Percentiles rank a stretch among this genome's conserved stretches.
These are phyloP conservation scores for Pelecanoides urinatrix DNA, from an alignment of 2,113 vertebrate genomes.

Conservation along the genomic window DNA sequence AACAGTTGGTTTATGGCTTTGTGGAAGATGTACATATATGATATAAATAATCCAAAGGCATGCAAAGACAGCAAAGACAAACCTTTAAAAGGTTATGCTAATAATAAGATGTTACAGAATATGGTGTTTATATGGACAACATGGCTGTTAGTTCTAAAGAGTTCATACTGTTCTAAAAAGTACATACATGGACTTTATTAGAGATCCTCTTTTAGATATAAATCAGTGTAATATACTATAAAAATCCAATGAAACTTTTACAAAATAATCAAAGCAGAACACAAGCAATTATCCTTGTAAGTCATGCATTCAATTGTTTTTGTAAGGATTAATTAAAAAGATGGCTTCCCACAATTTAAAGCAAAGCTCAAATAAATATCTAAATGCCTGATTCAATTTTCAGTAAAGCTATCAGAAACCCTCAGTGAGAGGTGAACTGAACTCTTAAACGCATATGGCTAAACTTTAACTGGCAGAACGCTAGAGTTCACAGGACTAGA, in stretches of 20 bases:
- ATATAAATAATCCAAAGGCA: not conserved
- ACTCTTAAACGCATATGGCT: not conserved
- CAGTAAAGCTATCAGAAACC: not conserved
- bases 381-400: not conserved
- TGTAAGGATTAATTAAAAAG: not conserved
- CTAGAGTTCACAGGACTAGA: not conserved
- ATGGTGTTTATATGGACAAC: not conserved
- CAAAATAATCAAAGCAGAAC: not conserved
- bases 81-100: not conserved
- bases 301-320: not conserved
- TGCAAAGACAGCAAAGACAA: not conserved
- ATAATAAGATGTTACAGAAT: not conserved
- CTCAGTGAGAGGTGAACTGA: not conserved
- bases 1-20: not conserved
- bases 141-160: not conserved
- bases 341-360: not conserved
- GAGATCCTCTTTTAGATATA: not conserved
- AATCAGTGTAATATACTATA: not conserved
- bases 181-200: not conserved
- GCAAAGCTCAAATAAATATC: not conserved
- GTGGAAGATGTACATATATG: not conserved
- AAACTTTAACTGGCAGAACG: not conserved
- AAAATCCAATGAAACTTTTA: not conserved
- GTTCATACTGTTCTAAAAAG: not conserved
- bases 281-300: not conserved